These are phyloP conservation scores for Mormyrus lacerda DNA, from an alignment of 2,113 vertebrate genomes.

Conservation along the genomic window DNA sequence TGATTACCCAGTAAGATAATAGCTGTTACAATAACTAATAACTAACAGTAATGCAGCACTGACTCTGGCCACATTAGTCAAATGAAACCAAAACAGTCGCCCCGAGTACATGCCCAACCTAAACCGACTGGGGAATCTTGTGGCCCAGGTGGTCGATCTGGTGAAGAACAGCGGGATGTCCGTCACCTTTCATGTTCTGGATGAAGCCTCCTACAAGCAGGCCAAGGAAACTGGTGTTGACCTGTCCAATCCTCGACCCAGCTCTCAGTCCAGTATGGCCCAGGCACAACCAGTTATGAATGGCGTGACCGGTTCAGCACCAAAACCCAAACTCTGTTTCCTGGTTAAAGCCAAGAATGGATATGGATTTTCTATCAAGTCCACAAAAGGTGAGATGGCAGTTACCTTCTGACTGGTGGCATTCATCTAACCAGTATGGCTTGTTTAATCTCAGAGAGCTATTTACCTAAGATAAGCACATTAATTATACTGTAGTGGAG, in stretches of 20 bases:
- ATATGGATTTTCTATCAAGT: constrained; percentile 81
- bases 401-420: neutral
- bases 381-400: constrained; percentile 62
- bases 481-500: neutral
- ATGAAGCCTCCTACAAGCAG: constrained; percentile 67
- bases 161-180: constrained; percentile 67
- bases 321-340: constrained; percentile 77
- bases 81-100: neutral
- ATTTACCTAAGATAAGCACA: neutral
- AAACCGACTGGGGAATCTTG: neutral
- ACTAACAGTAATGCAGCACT: neutral
- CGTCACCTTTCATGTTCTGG: constrained; percentile 73
- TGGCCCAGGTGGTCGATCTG: constrained; percentile 74
- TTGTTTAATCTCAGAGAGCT: neutral
- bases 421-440: neutral
- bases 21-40: neutral
- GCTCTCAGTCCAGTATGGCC: constrained; percentile 20
- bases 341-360: constrained; percentile 63
- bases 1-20: neutral
- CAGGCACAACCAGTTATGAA: constrained; percentile 37
- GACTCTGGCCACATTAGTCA: neutral
- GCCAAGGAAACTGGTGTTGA: constrained; percentile 61
- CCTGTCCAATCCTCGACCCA: constrained; percentile 42
- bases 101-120: neutral
- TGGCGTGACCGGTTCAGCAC: constrained; percentile 32